Percentiles rank a stretch among this genome's conserved stretches.
Conservation (phyloP, 37 sponge, comb jelly and placozoan species). For the Amphimedon queenslandica region DNA sequence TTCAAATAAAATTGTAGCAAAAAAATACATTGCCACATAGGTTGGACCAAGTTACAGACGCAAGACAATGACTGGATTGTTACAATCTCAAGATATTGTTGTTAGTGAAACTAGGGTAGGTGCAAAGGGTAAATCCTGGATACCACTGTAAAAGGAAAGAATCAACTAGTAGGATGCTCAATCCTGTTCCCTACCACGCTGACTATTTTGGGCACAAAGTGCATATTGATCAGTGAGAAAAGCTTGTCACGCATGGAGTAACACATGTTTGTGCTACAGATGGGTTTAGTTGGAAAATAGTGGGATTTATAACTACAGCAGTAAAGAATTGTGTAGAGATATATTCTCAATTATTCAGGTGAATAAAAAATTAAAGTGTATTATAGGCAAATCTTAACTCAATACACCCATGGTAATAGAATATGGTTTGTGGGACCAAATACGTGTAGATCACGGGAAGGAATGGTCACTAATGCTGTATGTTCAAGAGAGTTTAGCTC, state of each 20-base stretch:
- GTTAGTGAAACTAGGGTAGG: conserved; percentile 30
- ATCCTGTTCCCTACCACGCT: conserved; percentile 59
- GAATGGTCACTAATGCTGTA: conserved; percentile 51
- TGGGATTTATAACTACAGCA: conserved; percentile 49
- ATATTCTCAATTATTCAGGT: conserved; percentile 34
- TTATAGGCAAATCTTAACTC: too few relatives aligned
- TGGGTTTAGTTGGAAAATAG: conserved; percentile 61
- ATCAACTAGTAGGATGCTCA: conserved; percentile 9
- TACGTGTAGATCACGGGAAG: conserved; percentile 41
- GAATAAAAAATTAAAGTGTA: too few relatives aligned
- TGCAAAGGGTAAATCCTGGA: conserved; percentile 25
- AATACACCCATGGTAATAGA: conserved; percentile 30
- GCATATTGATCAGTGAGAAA: conserved; percentile 69
- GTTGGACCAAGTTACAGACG: conserved; percentile 20
- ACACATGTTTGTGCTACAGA: conserved; percentile 56
- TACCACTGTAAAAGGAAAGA: conserved; percentile 3
- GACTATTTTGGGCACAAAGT: conserved; percentile 65
- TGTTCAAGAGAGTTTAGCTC: conserved; percentile 44
- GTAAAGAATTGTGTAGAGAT: conserved; percentile 56
- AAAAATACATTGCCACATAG: too few relatives aligned
- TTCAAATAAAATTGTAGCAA: too few relatives aligned
- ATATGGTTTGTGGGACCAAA: conserved; percentile 63
- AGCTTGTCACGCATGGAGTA: conserved; percentile 65
- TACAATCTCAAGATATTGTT: conserved; percentile 13
- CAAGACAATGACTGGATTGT: conserved; percentile 24